Base-by-base conservation (phyloP, 2,888 invertebrate species). In the Drosophila antonietae region DNA sequence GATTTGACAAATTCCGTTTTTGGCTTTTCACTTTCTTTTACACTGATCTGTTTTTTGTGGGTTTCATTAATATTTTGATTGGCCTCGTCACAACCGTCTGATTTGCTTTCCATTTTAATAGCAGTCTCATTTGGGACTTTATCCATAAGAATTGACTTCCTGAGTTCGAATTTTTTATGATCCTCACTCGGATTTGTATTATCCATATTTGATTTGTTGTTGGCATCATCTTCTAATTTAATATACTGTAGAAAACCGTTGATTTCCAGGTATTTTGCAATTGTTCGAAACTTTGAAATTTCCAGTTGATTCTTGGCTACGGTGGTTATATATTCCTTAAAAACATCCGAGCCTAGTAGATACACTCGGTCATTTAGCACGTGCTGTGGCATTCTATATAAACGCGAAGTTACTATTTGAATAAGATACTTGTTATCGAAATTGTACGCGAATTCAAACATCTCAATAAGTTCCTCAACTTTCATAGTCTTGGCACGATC, bases 361-460 rank as follows among this genome's bases (percentile, higher is more conserved):
- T 6, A 33, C 1, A 51, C 7, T 18, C 18, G 49, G 1, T 31
- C n/a, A 33, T 31, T 33, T n/a, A 31, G 4, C 18, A 33, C 2
- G 6, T n/a, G 4, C 1, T 4, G 0, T n/a, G 49, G 9, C 0
- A 1, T 28, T 3, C 6, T 8, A 23, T 28, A 15, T 28, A 47
- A 47, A 4, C 9, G 3, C 14, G 15, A 15, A 15, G 1, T 23
- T 8, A 15, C 46, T 15, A 1, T 15, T 46, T 8, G 8, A 46
- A 15, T 4, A 15, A 46, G 31, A 31, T 1, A 0, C 31, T 49
- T 49, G n/a, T 12, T 18, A n/a, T 51, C 12, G 12, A 33, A 33
- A 33, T 51, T 33, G n/a, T 6, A 51, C 1, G 49, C 49, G 18
- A 51, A 51, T n/a, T 66, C 37, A 66, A 35, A 64, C 1, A 68